Conservation (phyloP, 2,888 invertebrate genomes). For the Macropis europaea region DNA sequence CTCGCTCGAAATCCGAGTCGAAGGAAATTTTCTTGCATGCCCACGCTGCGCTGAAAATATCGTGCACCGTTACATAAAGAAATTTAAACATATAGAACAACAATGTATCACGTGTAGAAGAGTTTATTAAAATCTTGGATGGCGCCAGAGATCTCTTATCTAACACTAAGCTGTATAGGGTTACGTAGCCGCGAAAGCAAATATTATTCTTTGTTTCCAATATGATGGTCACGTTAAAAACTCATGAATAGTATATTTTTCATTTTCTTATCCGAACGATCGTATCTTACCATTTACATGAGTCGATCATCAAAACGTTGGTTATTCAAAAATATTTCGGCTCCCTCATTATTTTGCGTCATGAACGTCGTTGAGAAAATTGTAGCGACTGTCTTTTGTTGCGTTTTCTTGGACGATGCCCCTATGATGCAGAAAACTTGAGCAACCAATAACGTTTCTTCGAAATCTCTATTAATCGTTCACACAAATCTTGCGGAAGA, state of each 20-base stretch:
- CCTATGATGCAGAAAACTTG: background rate
- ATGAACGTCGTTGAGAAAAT: background rate
- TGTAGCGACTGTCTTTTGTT: background rate
- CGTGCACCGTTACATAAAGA: slow-evolving; percentile 22
- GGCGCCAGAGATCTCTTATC: background rate
- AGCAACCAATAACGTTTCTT: background rate
- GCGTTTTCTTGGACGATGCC: background rate
- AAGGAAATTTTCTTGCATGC: background rate
- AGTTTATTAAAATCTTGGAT: background rate
- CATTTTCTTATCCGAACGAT: too few relatives aligned
- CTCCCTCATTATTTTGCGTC: too few relatives aligned
- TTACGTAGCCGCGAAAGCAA: too few relatives aligned
- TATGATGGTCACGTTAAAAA: too few relatives aligned
- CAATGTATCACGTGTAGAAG: background rate
- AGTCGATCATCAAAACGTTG: too few relatives aligned
- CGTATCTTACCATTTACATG: too few relatives aligned
- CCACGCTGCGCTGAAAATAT: background rate
- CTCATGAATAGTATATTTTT: too few relatives aligned
- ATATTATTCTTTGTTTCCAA: too few relatives aligned
- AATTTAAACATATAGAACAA: background rate
- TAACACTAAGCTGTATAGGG: too few relatives aligned
- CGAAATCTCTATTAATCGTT: background rate
- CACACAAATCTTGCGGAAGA: background rate
- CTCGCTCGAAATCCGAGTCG: background rate
- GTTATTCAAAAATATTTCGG: too few relatives aligned